Conservation (phyloP, 2,797 vertebrate species). For the Melanogrammus aeglefinus region DNA sequence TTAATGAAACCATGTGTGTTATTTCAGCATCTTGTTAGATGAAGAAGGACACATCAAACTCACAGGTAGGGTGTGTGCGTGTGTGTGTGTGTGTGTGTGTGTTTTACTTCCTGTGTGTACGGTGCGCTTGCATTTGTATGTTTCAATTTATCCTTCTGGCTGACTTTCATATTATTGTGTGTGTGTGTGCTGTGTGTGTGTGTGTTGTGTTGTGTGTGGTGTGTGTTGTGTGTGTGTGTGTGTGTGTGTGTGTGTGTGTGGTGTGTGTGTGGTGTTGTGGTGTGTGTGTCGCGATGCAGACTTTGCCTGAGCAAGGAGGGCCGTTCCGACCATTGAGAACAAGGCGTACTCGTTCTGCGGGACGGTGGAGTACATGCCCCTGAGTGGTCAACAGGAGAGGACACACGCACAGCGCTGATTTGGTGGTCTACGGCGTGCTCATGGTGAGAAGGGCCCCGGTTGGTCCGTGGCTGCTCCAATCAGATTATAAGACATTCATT, state of each 20-base stretch:
- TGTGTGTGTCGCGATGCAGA: conserved; percentile 78
- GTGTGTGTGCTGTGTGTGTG: conserved; percentile 9
- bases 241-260: conserved; percentile 11
- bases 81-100: conserved; percentile 26
- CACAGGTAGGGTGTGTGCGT: conserved; percentile 78
- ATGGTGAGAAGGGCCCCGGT: conserved; percentile 78
- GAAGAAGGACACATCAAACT: conserved; percentile 98
- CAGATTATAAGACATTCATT: background rate
- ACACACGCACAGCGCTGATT: conserved; percentile 94
- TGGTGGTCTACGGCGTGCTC: conserved; percentile 97
- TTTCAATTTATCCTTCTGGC: background rate
- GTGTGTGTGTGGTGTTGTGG: no score
- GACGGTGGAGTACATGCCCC: conserved; percentile 98
- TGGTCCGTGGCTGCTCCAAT: background rate
- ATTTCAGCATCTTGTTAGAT: conserved; percentile 92
- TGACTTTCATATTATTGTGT: background rate
- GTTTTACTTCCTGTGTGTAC: conserved; percentile 1
- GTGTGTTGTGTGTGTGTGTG: conserved; percentile 13
- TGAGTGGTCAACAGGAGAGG: conserved; percentile 94
- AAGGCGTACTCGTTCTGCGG: conserved; percentile 98
- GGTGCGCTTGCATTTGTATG: conserved; percentile 14
- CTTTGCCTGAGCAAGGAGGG: conserved; percentile 95
- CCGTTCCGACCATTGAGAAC: conserved; percentile 94
- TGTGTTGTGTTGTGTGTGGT: no score
- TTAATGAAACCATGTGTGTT: conserved; percentile 39